Conservation (phyloP, 2,113 vertebrate species). For the Poecile atricapillus region DNA sequence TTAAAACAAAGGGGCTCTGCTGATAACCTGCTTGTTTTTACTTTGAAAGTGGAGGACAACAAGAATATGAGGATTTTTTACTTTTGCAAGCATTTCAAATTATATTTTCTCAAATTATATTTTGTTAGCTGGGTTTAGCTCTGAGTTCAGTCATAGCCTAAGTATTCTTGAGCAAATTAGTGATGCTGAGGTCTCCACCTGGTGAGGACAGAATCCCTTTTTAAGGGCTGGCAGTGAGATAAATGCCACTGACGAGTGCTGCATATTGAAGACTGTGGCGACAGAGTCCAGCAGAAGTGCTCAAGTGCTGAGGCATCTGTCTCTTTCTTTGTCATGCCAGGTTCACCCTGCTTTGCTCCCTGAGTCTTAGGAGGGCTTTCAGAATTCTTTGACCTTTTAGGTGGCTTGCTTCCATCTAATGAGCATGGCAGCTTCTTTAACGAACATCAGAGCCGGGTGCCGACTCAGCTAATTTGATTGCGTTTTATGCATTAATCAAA, state of each 20-base stretch:
- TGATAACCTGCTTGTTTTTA: not conserved
- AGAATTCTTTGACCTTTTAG: slow-evolving; percentile 50
- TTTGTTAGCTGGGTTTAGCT: not conserved
- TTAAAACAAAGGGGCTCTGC: not conserved
- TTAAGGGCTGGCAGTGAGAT: not conserved
- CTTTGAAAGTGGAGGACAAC: not conserved
- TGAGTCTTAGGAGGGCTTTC: not conserved
- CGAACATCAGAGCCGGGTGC: not conserved
- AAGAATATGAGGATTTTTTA: not conserved
- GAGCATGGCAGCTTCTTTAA: slow-evolving; percentile 26
- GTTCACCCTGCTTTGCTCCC: not conserved
- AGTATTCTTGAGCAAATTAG: not conserved
- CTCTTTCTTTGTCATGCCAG: not conserved
- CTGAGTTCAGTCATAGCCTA: not conserved
- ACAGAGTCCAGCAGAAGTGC: not conserved
- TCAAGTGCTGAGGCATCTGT: fast-evolving
- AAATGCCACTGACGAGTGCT: not conserved
- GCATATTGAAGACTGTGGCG: not conserved
- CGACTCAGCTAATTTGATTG: slow-evolving; percentile 53
- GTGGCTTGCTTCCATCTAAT: slow-evolving; percentile 27
- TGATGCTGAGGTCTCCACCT: not conserved
- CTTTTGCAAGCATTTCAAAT: not conserved
- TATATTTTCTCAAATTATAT: not conserved
- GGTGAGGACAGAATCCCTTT: not conserved
- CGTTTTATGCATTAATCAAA: slow-evolving; percentile 43